phyloP scores from a whole-genome alignment of 2,797 vertebrate species.

The Alcedo quadribrachys region DNA sequence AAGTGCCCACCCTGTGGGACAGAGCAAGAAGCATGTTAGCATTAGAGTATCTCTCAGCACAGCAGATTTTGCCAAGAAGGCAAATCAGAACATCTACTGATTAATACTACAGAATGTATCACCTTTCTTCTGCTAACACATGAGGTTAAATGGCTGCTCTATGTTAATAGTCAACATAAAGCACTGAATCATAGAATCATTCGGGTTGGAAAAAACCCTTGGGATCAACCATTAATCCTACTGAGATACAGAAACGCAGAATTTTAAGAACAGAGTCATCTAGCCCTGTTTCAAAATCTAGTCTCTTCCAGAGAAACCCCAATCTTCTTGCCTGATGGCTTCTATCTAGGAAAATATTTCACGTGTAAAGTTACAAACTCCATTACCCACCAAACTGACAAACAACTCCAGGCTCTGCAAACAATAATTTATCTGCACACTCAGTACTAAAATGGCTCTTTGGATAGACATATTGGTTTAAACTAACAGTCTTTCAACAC shows the following conservation, averaged over 20 bases:
- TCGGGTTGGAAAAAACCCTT: too few relatives aligned
- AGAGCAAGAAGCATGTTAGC: neutral
- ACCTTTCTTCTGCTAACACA: neutral
- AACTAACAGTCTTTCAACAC: neutral
- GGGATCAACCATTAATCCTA: too few relatives aligned
- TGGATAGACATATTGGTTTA: neutral
- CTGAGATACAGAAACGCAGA: accelerated
- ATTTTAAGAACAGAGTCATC: neutral
- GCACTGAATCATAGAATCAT: too few relatives aligned
- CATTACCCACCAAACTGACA: neutral
- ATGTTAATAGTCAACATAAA: neutral
- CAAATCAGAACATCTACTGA: neutral
- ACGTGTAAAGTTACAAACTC: neutral
- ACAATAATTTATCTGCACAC: neutral
- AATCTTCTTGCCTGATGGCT: neutral
- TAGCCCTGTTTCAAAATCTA: neutral
- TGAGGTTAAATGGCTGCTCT: accelerated
- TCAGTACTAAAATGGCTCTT: neutral
- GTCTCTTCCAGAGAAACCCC: neutral
- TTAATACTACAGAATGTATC: accelerated
- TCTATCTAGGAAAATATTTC: neutral
- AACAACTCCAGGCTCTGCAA: neutral
- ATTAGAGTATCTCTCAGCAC: neutral
- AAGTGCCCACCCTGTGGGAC: conserved; percentile 92
- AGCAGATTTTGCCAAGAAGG: neutral